Base-by-base conservation (phyloP, 2,113 vertebrate genomes). In the Cisticola juncidis region DNA sequence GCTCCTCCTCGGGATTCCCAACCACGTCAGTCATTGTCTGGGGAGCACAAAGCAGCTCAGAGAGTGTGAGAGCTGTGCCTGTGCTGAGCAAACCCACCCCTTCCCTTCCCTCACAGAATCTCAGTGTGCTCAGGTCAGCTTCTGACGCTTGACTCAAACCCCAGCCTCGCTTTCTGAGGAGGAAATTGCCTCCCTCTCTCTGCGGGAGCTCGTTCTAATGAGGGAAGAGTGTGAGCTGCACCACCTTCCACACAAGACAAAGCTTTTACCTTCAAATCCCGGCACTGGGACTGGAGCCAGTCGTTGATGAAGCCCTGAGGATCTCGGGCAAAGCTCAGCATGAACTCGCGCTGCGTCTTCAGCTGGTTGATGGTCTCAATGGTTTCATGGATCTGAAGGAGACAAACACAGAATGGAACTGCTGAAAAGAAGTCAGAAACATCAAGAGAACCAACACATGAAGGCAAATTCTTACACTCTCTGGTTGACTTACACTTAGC, bases 221-320 rank as follows among this genome's bases (percentile, higher is more conserved):
- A 95, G 81, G 77, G 73, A 53, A 93, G 60, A 1, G 2, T 53
- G 61, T 38, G 86, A 71, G 53, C 53, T 81, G 81, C 45, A 73
- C 68, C 89, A 72, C 60, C 58, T 86, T 95, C 80, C 73, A 71
- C 44, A 68, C 35, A n/a, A 90, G 82, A 48, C 65, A 73, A 58
- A 86, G 74, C 56, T 86, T 91, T 95, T 95, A 99, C 99, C 99
- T 99, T 99, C 95, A 99, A 97, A 97, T 99, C 99, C 83, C 99
- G 98, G 98, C 99, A 99, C 98, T 99, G 99, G 51, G 99, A 99
- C 98, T 99, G 99, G 60, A 99, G 98, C 99, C 99, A 99, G 96
- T 99, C 99, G 5, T 99, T 99, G 98, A 99, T 99, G 98, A 99
- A 99, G 96, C 99, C 99, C 97, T 99, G 99, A 93, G 99, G 99